These are phyloP conservation scores for Temnothorax longispinosus DNA, from an alignment of 1,140 invertebrate species.

Conservation along the genomic window DNA sequence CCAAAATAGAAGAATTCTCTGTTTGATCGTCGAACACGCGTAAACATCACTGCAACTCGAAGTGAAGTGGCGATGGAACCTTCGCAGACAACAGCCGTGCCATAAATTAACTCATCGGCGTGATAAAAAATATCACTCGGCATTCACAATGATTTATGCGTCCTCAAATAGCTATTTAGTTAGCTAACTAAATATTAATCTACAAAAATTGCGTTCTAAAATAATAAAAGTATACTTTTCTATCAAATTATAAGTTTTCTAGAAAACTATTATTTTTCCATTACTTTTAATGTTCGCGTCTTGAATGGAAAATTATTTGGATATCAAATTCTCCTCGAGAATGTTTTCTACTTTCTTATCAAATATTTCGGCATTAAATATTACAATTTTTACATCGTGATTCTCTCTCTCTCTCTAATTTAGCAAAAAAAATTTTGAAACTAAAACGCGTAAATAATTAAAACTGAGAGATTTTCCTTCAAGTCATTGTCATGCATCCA, in stretches of 20 bases:
- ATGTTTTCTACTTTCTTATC: background rate
- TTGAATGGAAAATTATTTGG: background rate
- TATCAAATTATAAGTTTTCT: too few species aligned
- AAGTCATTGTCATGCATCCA: background rate
- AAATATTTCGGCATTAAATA: background rate
- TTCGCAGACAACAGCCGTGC: background rate
- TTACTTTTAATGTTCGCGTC: background rate
- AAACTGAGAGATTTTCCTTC: background rate
- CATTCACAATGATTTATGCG: background rate
- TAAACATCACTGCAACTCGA: background rate
- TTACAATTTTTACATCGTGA: background rate
- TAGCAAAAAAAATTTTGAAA: background rate
- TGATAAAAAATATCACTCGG: background rate
- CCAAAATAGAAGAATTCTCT: slow-evolving; percentile 65
- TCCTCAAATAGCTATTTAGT: background rate
- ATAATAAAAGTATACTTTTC: background rate
- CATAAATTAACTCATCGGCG: slow-evolving; percentile 27
- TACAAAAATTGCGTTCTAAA: background rate
- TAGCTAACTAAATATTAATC: background rate
- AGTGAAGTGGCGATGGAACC: slow-evolving; percentile 17
- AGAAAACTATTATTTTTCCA: background rate
- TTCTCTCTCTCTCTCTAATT: too few species aligned
- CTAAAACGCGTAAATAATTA: background rate
- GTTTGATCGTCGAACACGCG: slow-evolving; percentile 42
- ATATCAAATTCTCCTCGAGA: background rate